A percentile compares a stretch with the other conserved stretches of the same genome.
Conservation (phyloP, 1,140 invertebrate species). For the Oryctes rhinoceros region DNA sequence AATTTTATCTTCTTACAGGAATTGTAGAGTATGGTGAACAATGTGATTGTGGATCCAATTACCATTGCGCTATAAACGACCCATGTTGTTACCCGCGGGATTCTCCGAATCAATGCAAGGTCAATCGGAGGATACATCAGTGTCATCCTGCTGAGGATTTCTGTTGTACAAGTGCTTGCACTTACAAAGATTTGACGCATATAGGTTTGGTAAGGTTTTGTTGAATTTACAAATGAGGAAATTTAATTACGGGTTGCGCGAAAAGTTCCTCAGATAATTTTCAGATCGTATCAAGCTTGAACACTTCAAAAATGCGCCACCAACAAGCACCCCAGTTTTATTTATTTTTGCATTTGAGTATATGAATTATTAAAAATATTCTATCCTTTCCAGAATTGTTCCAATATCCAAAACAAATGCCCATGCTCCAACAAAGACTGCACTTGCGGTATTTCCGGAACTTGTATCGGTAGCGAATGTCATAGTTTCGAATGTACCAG, state of each 20-base stretch:
- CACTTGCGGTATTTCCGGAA: constrained; percentile 48
- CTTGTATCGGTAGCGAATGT: constrained; percentile 46
- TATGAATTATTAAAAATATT: constrained; percentile 37
- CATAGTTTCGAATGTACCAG: constrained; percentile 51
- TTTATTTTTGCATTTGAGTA: neutral
- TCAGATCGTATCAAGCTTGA: no score
- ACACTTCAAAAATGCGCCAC: no score
- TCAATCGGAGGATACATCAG: constrained; percentile 51
- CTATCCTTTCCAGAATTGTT: constrained; percentile 47
- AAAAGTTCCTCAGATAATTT: no score
- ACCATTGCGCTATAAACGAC: constrained; percentile 48
- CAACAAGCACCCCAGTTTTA: no score
- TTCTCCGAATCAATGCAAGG: constrained; percentile 43
- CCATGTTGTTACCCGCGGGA: constrained; percentile 50
- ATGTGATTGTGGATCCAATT: constrained; percentile 51
- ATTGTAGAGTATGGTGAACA: constrained; percentile 50
- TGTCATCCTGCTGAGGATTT: constrained; percentile 64
- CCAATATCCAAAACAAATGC: constrained; percentile 46
- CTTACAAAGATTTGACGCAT: constrained; percentile 57
- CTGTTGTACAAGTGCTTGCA: constrained; percentile 60
- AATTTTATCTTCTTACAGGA: constrained; percentile 43
- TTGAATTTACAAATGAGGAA: neutral
- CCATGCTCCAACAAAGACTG: constrained; percentile 46
- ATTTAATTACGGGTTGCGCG: no score
- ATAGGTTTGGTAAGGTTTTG: constrained; percentile 51